Percentiles rank a stretch among this genome's conserved stretches.
These are phyloP conservation scores for Decapterus maruadsi DNA, from an alignment of 2,797 vertebrate genomes.

Conservation along the genomic window DNA sequence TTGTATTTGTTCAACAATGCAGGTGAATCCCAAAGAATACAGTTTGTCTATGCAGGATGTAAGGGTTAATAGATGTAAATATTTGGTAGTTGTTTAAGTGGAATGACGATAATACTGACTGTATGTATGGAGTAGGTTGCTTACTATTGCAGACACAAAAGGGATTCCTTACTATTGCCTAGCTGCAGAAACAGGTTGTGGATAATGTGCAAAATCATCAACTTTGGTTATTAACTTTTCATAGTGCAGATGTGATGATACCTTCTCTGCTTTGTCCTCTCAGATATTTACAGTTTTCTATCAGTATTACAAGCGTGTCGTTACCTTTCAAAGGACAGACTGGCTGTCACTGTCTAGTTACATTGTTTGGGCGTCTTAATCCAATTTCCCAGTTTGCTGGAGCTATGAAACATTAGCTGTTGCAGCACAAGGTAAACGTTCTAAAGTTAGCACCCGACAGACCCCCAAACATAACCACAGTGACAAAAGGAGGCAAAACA, in stretches of 20 bases:
- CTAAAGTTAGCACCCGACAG: conserved; percentile 74
- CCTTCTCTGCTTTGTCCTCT: background rate
- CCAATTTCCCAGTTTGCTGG: conserved; percentile 6
- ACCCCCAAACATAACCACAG: conserved; percentile 83
- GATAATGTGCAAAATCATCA: conserved; percentile 33
- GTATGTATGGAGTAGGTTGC: background rate
- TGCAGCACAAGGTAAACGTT: conserved; percentile 40
- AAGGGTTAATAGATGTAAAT: background rate
- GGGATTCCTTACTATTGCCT: background rate
- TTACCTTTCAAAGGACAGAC: background rate
- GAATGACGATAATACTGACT: background rate
- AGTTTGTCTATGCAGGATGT: background rate
- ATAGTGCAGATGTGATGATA: conserved; percentile 26
- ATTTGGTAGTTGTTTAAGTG: background rate
- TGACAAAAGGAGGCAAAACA: conserved; percentile 98
- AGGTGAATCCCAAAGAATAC: background rate
- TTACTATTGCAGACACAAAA: background rate
- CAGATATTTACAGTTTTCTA: background rate
- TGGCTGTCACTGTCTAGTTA: background rate
- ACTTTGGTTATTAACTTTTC: conserved; percentile 25
- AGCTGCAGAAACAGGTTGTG: background rate
- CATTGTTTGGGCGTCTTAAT: background rate
- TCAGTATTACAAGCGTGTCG: background rate
- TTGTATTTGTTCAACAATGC: background rate
- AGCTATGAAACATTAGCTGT: conserved; percentile 10